These are phyloP conservation scores for Galeopterus variegatus DNA, from an alignment of 2,113 vertebrate species.

Conservation along the genomic window DNA sequence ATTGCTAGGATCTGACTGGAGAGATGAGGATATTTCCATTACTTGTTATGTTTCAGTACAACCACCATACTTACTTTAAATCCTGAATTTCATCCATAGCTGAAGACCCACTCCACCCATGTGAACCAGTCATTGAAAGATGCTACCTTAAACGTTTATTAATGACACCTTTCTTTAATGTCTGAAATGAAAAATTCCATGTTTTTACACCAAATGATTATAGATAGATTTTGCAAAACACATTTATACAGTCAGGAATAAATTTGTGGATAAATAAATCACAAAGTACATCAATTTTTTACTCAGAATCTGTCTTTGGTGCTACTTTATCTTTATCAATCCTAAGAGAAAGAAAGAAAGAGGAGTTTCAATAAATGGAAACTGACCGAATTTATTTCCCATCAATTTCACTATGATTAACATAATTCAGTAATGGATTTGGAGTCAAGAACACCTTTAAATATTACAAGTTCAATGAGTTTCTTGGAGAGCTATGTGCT, in stretches of 20 bases:
- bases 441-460: background rate
- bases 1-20: background rate
- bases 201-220: slow-evolving; percentile 30
- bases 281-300: slow-evolving; percentile 28
- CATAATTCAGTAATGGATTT: background rate
- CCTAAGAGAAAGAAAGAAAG: background rate
- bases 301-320: background rate
- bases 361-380: background rate
- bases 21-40: background rate
- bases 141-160: background rate
- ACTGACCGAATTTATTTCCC: background rate
- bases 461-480: background rate
- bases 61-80: background rate
- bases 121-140: background rate
- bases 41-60: background rate
- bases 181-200: background rate
- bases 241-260: slow-evolving; percentile 10
- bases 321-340: slow-evolving; percentile 31
- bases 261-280: slow-evolving; percentile 59
- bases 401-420: background rate
- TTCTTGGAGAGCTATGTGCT: background rate
- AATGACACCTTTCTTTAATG: background rate
- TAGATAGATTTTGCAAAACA: slow-evolving; percentile 5
- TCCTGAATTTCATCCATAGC: background rate
- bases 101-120: background rate